A percentile compares a stretch with the other conserved stretches of the same genome.
Conservation (phyloP, 35 echinoderm and acorn worm genomes). For the Antedon bifida region DNA sequence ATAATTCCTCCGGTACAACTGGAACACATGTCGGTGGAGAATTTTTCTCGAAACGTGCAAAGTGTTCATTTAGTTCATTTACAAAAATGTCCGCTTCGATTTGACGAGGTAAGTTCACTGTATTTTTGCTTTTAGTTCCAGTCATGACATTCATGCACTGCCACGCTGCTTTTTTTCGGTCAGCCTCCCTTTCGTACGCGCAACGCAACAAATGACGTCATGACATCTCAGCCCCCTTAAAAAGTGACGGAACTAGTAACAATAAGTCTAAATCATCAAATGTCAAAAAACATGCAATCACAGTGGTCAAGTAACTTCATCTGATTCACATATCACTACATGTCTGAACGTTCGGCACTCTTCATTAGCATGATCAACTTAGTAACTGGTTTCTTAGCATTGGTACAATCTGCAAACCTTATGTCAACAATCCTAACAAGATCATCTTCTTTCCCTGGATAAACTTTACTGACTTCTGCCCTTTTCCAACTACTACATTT, state of each 20-base stretch:
- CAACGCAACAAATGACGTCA: not conserved
- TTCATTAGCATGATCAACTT: constrained; percentile 42
- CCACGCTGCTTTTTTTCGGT: not conserved
- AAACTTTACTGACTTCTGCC: constrained; percentile 37
- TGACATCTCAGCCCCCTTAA: constrained; percentile 29
- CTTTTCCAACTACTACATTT: no score
- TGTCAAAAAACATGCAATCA: not conserved
- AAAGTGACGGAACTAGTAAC: constrained; percentile 2
- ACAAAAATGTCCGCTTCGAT: not conserved
- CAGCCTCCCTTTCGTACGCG: no score
- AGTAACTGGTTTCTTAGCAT: constrained; percentile 31
- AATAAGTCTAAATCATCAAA: not conserved
- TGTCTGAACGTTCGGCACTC: constrained; percentile 22
- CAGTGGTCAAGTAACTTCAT: not conserved
- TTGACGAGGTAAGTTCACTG: no score
- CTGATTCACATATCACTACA: not conserved
- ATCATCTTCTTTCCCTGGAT: constrained; percentile 28
- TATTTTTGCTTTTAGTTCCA: not conserved
- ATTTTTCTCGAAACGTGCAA: not conserved
- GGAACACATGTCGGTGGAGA: no score
- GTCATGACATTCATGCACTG: not conserved
- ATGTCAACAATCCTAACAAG: constrained; percentile 30
- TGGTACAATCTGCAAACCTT: constrained; percentile 17
- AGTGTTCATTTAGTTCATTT: not conserved
- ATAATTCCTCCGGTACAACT: not conserved